Evolutionary conservation across 2,888 invertebrate species (phyloP).

Genomic region (Nomada fucata): DNA sequence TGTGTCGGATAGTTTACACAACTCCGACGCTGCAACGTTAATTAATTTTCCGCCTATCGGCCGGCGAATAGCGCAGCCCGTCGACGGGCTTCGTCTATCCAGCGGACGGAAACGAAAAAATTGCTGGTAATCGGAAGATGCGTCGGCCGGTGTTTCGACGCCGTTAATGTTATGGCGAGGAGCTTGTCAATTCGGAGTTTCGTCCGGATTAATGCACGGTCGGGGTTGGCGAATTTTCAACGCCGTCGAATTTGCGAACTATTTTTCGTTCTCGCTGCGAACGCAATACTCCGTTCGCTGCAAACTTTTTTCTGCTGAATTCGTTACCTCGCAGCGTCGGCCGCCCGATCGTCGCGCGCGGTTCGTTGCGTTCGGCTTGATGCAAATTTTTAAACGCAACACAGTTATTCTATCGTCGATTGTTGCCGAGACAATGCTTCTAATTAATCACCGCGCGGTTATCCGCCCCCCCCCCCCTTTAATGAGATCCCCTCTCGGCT

Average conservation of each 20-base stretch:
- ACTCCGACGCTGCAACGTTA: background rate
- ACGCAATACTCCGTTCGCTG: background rate
- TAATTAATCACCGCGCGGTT: background rate
- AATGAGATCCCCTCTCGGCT: no score
- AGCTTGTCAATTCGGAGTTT: constrained; percentile 17
- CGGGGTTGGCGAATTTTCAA: constrained; percentile 3
- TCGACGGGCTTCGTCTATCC: background rate
- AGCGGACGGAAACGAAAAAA: background rate
- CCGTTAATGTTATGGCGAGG: background rate
- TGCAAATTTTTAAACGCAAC: no score
- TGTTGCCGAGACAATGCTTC: background rate
- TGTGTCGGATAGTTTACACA: constrained; percentile 1
- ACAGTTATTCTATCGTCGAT: no score
- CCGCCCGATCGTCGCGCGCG: constrained; percentile 4
- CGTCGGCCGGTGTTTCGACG: background rate
- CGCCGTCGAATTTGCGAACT: constrained; percentile 35
- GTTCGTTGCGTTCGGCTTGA: constrained; percentile 1
- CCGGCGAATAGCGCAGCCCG: background rate
- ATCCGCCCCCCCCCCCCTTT: background rate
- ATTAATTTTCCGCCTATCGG: constrained; percentile 24
- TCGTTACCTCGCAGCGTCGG: constrained; percentile 12
- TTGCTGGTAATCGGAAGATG: background rate
- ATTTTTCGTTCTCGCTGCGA: constrained; percentile 8
- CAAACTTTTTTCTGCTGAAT: constrained; percentile 23
- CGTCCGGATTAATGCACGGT: constrained; percentile 7